phyloP scores from a whole-genome alignment of 2,888 invertebrate species.

The Poecilus cupreus region DNA sequence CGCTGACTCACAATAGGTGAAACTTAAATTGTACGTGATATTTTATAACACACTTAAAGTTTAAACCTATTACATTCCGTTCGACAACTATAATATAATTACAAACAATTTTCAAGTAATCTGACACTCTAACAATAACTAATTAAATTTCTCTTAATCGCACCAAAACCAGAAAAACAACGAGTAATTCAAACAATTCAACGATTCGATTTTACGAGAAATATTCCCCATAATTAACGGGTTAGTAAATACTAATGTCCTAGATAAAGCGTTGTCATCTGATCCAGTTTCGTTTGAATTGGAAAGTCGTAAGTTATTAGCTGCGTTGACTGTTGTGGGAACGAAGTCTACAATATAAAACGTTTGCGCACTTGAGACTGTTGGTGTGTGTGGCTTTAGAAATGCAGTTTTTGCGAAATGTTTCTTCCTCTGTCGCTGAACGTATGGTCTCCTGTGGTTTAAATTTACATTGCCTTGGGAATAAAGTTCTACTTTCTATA shows the following conservation, averaged over 20 bases:
- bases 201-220: background rate
- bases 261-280: background rate
- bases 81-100: background rate
- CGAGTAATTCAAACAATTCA: background rate
- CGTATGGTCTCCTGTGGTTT: background rate
- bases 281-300: background rate
- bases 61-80: background rate
- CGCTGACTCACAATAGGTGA: background rate
- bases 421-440: background rate
- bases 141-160: background rate
- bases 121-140: background rate
- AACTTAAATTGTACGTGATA: background rate
- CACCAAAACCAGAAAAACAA: background rate
- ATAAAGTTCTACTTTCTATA: background rate
- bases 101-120: background rate
- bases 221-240: background rate
- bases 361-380: background rate
- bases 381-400: background rate
- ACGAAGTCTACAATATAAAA: background rate
- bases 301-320: background rate
- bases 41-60: background rate
- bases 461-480: background rate
- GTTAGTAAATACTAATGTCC: background rate
- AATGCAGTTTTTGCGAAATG: background rate
- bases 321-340: background rate